Conservation (phyloP, 1,140 invertebrate genomes). For the Procambarus virginalis region DNA sequence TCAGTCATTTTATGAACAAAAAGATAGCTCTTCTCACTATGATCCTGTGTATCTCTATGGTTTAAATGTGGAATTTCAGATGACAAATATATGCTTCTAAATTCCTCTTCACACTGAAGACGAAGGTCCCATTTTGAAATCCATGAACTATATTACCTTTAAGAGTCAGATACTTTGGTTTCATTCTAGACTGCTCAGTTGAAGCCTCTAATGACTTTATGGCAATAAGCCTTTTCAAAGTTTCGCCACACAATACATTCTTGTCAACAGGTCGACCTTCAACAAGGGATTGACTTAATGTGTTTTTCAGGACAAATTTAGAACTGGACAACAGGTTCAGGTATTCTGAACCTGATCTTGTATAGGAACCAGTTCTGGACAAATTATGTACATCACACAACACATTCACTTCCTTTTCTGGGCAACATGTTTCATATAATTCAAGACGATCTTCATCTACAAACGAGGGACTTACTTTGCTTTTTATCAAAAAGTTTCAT, state of each 20-base stretch:
- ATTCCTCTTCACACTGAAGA: neutral
- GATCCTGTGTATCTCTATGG: neutral
- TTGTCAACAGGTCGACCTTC: no score
- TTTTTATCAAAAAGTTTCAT: neutral
- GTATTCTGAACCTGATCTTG: no score
- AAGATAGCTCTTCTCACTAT: neutral
- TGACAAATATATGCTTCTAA: neutral
- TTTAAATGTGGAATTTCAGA: neutral
- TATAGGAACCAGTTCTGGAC: no score
- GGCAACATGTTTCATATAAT: neutral
- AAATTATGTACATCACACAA: no score
- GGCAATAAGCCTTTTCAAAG: neutral
- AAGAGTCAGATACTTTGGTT: neutral
- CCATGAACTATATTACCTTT: neutral
- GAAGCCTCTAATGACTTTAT: neutral
- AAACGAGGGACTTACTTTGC: neutral
- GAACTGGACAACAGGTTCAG: no score
- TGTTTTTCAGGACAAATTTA: no score
- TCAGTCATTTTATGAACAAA: neutral
- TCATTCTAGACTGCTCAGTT: no score
- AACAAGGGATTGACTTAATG: no score
- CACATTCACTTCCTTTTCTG: no score
- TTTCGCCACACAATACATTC: neutral
- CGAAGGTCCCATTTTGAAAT: neutral
- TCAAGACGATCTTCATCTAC: neutral